These are phyloP conservation scores for Heterochromis multidens DNA, from an alignment of 2,113 vertebrate species.

Conservation along the genomic window DNA sequence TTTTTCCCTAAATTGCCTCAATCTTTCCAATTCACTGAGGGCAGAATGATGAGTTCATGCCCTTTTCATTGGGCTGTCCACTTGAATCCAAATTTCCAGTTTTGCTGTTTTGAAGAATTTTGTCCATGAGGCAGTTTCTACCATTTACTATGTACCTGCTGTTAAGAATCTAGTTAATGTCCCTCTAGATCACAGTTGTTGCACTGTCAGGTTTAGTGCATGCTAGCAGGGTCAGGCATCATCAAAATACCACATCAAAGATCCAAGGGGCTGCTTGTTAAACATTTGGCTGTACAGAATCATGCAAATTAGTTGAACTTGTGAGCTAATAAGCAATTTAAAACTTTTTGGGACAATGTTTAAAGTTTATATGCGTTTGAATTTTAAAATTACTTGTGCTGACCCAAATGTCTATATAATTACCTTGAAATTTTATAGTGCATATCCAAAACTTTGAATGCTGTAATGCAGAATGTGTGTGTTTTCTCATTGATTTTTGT, in stretches of 20 bases:
- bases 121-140: neutral
- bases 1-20: constrained; percentile 11
- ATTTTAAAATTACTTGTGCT: neutral
- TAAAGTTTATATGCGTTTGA: neutral
- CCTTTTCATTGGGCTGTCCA: neutral
- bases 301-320: neutral
- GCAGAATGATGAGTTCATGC: neutral
- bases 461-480: neutral
- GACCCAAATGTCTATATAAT: neutral
- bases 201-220: neutral
- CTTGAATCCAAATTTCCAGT: neutral
- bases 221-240: neutral
- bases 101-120: neutral
- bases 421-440: neutral
- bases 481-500: neutral
- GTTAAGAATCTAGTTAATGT: neutral
- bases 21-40: neutral
- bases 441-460: neutral
- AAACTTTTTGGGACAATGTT: neutral
- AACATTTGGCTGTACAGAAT: neutral
- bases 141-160: neutral
- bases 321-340: neutral
- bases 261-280: neutral
- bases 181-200: neutral
- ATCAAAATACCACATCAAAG: neutral